Conservation (phyloP, 2,888 invertebrate species). For the Drosophila affinis region DNA sequence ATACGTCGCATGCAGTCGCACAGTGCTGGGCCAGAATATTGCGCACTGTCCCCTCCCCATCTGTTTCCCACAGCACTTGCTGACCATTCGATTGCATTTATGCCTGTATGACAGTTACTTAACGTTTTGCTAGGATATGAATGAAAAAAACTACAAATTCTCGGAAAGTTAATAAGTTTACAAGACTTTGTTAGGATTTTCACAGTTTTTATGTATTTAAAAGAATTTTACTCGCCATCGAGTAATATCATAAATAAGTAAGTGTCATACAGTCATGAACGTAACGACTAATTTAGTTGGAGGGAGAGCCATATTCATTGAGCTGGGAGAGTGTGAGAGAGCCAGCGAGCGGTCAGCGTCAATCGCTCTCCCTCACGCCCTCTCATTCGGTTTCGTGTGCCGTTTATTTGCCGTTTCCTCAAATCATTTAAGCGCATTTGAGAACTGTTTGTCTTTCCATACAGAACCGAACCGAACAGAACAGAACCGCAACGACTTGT, state of each 20-base stretch:
- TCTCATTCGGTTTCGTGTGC: slow-evolving; percentile 19
- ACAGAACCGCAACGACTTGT: slow-evolving; percentile 27
- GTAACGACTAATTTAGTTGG: slow-evolving; percentile 55
- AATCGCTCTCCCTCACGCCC: slow-evolving; percentile 21
- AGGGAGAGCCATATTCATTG: slow-evolving; percentile 1
- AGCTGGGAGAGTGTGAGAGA: slow-evolving; percentile 25
- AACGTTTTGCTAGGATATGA: too few species aligned
- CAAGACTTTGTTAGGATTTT: too few species aligned
- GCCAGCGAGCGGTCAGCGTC: slow-evolving; percentile 4
- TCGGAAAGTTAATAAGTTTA: too few species aligned
- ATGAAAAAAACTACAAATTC: too few species aligned
- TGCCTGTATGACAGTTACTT: too few species aligned
- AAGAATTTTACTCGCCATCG: slow-evolving; percentile 34
- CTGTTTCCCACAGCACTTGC: slow-evolving; percentile 42
- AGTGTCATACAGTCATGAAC: background rate
- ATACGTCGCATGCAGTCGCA: slow-evolving; percentile 42
- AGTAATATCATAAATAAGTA: background rate
- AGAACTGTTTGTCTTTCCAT: slow-evolving; percentile 74
- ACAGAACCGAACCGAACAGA: slow-evolving; percentile 54
- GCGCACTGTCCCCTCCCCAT: background rate
- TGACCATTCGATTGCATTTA: background rate
- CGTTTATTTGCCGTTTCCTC: slow-evolving; percentile 75
- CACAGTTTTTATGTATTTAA: background rate
- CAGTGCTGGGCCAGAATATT: slow-evolving; percentile 35
- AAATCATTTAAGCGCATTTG: slow-evolving; percentile 74